Conservation (phyloP, 2,113 vertebrate species). For the Cyanoderma ruficeps region DNA sequence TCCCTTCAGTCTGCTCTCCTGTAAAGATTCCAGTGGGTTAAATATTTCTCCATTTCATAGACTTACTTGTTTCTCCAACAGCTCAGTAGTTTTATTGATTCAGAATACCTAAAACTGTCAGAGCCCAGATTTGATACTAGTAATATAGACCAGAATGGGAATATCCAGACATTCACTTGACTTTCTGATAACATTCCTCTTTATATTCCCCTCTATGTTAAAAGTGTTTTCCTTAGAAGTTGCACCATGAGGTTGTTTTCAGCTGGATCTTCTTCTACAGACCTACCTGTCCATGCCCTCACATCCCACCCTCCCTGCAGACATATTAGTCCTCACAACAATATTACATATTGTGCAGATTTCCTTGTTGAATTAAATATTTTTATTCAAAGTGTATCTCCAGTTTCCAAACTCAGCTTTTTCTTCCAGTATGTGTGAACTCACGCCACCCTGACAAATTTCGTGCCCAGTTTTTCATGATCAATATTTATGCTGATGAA, state of each 20-base stretch:
- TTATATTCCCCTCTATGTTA: background rate
- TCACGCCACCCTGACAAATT: background rate
- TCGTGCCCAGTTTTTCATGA: background rate
- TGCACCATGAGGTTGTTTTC: background rate
- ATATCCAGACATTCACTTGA: background rate
- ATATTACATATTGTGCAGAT: background rate
- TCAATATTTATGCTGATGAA: background rate
- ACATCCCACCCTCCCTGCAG: background rate
- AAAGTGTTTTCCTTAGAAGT: background rate
- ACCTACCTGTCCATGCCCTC: background rate
- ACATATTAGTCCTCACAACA: background rate
- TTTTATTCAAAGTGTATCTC: background rate
- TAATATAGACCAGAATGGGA: background rate
- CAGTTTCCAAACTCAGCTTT: background rate
- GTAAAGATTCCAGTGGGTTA: background rate
- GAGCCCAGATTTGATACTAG: background rate
- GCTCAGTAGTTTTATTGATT: background rate
- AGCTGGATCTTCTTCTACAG: background rate
- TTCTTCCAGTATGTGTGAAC: background rate
- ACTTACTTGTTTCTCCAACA: background rate
- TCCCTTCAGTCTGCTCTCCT: background rate
- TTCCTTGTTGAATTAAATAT: background rate
- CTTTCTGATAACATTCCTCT: background rate
- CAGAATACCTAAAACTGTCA: background rate
- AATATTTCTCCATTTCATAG: background rate